A percentile compares a stretch with the other conserved stretches of the same genome.
phyloP scores from a whole-genome alignment of 2,888 invertebrate genomes.

The Napeogenes sylphis region DNA sequence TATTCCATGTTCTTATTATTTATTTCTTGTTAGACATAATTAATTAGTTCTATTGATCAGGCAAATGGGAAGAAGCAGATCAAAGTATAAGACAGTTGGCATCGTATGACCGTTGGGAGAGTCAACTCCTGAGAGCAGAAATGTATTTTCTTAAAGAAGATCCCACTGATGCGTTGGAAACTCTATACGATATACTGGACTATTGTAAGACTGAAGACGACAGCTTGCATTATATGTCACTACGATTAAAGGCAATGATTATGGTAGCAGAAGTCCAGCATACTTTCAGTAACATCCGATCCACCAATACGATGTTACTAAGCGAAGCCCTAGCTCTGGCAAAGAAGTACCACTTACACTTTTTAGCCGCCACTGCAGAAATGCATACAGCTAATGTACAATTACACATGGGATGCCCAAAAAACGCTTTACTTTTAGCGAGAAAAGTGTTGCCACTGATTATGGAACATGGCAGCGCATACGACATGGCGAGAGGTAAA shows the following conservation, averaged over 20 bases:
- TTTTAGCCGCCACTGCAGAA: conserved; percentile 84
- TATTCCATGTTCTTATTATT: neutral
- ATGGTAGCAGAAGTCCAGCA: conserved; percentile 81
- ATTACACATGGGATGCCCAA: conserved; percentile 85
- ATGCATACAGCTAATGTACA: conserved; percentile 89
- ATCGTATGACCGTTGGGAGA: conserved; percentile 81
- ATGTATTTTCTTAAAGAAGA: conserved; percentile 76
- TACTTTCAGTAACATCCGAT: conserved; percentile 76
- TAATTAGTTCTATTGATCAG: conserved; percentile 41
- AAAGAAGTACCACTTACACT: conserved; percentile 85
- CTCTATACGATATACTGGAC: conserved; percentile 72
- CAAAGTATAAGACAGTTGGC: conserved; percentile 82
- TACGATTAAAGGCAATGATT: conserved; percentile 82
- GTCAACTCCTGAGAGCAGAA: conserved; percentile 77
- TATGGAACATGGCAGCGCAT: conserved; percentile 88
- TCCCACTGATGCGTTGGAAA: conserved; percentile 63
- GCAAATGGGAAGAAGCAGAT: conserved; percentile 84
- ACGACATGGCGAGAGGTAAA: conserved; percentile 85
- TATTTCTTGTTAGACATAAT: neutral
- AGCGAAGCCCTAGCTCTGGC: conserved; percentile 86
- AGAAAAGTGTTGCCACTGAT: conserved; percentile 83
- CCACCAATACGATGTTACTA: conserved; percentile 75
- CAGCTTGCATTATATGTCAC: conserved; percentile 71
- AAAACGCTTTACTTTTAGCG: conserved; percentile 84
- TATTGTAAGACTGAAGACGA: conserved; percentile 74